phyloP scores from a whole-genome alignment of 1,140 invertebrate species.

The Lucilia sericata region DNA sequence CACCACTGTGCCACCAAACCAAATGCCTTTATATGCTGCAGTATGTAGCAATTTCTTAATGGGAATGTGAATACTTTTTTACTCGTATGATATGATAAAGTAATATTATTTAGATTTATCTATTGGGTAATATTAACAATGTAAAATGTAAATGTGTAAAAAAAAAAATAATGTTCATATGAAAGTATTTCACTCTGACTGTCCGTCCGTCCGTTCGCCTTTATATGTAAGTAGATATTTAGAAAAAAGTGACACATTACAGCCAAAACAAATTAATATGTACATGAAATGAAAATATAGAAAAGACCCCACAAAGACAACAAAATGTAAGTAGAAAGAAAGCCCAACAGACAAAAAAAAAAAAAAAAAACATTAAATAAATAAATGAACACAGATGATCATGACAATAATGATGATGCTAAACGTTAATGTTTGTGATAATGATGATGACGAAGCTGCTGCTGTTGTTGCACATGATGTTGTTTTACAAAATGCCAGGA shows the following conservation, averaged over 20 bases:
- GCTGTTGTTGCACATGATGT: background rate
- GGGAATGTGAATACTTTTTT: background rate
- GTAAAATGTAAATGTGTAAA: conserved; percentile 25
- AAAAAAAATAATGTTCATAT: background rate
- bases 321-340: conserved; percentile 24
- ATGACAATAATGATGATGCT: conserved; percentile 9
- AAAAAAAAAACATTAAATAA: conserved; percentile 1
- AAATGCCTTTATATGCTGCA: background rate
- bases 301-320: conserved; percentile 36
- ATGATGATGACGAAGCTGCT: background rate
- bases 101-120: conserved; percentile 37
- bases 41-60: conserved; percentile 15
- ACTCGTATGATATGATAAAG: background rate
- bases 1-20: conserved; percentile 21
- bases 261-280: conserved; percentile 31
- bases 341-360: conserved; percentile 6
- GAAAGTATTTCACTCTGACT: background rate
- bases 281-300: background rate
- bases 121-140: conserved; percentile 16
- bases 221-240: background rate
- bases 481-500: conserved; percentile 34
- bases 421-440: background rate
- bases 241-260: conserved; percentile 22
- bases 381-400: background rate
- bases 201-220: background rate